A percentile compares a stretch with the other conserved stretches of the same genome.
phyloP scores from a whole-genome alignment of 1,140 invertebrate genomes.

The Drosophila sp. region DNA sequence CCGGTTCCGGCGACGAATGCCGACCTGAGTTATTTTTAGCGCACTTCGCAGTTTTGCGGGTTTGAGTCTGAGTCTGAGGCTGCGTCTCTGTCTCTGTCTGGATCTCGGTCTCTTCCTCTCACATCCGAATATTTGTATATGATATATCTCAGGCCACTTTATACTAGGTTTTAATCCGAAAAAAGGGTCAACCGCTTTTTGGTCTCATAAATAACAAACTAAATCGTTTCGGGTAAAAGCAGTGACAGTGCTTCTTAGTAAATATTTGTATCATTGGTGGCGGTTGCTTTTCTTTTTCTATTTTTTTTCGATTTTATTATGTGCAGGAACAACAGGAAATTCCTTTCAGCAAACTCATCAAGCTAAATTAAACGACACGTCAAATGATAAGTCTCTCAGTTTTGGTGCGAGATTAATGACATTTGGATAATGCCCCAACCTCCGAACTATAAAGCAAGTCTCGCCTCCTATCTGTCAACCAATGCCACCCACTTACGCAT shows the following conservation, averaged over 20 bases:
- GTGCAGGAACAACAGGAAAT: slow-evolving; percentile 65
- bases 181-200: slow-evolving; percentile 50
- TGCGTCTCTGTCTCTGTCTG: slow-evolving; percentile 7
- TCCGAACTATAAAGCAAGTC: neutral
- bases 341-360: slow-evolving; percentile 81
- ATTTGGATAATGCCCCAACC: slow-evolving; percentile 51
- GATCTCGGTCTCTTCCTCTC: slow-evolving; percentile 9
- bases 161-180: neutral
- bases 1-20: neutral
- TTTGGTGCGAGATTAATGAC: slow-evolving; percentile 79
- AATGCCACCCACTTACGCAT: slow-evolving; percentile 59
- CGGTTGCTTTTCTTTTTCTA: neutral
- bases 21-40: slow-evolving; percentile 70
- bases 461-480: slow-evolving; percentile 1
- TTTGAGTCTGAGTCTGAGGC: slow-evolving; percentile 16
- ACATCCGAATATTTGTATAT: neutral
- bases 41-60: slow-evolving; percentile 28
- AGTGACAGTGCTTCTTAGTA: slow-evolving; percentile 54
- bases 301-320: slow-evolving; percentile 12
- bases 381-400: slow-evolving; percentile 23
- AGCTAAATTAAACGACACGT: slow-evolving; percentile 66
- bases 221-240: slow-evolving; percentile 27
- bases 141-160: neutral
- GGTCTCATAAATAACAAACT: slow-evolving; percentile 69
- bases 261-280: slow-evolving; percentile 44